A percentile compares a stretch with the other conserved stretches of the same genome.
Conservation (phyloP, 2,113 vertebrate species). For the Chloroceryle aenea region DNA sequence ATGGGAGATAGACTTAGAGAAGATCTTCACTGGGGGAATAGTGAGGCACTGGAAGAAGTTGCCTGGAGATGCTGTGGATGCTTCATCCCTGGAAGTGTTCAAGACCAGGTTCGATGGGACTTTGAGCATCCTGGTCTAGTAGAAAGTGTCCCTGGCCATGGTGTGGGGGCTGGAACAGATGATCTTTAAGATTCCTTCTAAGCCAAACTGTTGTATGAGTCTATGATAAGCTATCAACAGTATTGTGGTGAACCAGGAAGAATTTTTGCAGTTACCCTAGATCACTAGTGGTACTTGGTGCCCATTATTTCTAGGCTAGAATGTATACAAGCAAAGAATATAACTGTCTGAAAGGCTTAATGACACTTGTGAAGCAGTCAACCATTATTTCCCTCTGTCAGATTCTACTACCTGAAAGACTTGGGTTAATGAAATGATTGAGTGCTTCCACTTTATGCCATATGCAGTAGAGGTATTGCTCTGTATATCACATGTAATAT, state of each 20-base stretch:
- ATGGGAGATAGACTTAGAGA: neutral
- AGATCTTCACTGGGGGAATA: neutral
- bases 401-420: conserved; percentile 57
- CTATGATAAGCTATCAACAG: neutral
- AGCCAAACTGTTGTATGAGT: neutral
- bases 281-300: neutral
- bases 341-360: conserved; percentile 58
- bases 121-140: neutral
- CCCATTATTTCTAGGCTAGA: conserved; percentile 21
- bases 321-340: neutral
- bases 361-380: conserved; percentile 60
- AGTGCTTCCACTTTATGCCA: conserved; percentile 51
- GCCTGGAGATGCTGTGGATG: neutral
- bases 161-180: neutral
- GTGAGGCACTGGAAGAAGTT: neutral
- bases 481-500: conserved; percentile 48
- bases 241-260: conserved; percentile 22
- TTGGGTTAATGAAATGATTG: conserved; percentile 62
- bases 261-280: neutral
- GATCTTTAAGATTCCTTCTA: neutral
- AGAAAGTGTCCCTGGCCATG: neutral
- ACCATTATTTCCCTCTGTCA: conserved; percentile 64
- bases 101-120: neutral
- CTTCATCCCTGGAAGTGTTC: neutral
- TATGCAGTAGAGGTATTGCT: conserved; percentile 26